Conservation (phyloP, 2,888 invertebrate genomes). For the Trachelus stipa region DNA sequence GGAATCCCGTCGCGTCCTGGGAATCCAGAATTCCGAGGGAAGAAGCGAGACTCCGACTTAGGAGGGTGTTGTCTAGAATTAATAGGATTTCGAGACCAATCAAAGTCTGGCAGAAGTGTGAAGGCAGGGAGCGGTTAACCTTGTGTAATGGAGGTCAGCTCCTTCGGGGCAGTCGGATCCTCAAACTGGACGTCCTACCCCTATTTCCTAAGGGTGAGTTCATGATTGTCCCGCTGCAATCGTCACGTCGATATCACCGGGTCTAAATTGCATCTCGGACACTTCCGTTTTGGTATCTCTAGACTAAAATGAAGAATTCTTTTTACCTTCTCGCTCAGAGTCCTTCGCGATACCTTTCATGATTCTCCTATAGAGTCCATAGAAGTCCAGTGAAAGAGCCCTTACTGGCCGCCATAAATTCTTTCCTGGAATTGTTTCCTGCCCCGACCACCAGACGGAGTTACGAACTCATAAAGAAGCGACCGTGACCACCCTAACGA, state of each 20-base stretch:
- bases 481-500: conserved; percentile 33
- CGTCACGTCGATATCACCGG: neutral
- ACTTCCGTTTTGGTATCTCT: neutral
- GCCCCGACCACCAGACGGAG: conserved; percentile 20
- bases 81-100: conserved; percentile 63
- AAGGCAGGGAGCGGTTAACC: conserved; percentile 62
- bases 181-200: conserved; percentile 39
- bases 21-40: neutral
- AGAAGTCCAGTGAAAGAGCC: neutral
- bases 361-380: neutral
- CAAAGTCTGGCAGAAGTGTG: conserved; percentile 62
- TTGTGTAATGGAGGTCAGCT: conserved; percentile 63
- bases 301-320: neutral
- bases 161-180: conserved; percentile 59
- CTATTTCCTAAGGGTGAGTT: neutral
- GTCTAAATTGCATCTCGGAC: neutral
- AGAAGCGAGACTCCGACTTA: conserved; percentile 21
- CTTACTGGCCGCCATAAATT: conserved; percentile 24
- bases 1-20: neutral
- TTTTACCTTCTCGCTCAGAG: neutral
- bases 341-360: neutral
- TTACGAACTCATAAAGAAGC: conserved; percentile 38
- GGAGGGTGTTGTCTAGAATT: conserved; percentile 44
- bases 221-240: neutral
- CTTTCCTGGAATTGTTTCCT: conserved; percentile 26